Percentiles rank a stretch among this genome's conserved stretches.
Evolutionary conservation across 2,113 vertebrate genomes (phyloP).

Genomic region (Epinephelus lanceolatus): DNA sequence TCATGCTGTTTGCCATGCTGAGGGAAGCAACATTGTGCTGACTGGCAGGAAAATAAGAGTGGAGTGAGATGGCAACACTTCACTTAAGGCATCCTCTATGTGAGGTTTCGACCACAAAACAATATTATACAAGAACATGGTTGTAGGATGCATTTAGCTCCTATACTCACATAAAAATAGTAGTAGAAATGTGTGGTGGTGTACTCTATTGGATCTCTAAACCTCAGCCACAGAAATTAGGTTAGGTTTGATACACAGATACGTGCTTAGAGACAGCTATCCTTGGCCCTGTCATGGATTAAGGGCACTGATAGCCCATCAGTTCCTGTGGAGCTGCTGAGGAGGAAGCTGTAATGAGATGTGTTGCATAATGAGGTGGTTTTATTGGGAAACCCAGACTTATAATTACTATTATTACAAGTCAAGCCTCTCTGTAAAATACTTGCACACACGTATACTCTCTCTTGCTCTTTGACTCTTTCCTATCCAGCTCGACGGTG

Average conservation of each 20-base stretch:
- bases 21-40: background rate
- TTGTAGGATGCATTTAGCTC: slow-evolving; percentile 28
- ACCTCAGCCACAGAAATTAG: slow-evolving; percentile 46
- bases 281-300: background rate
- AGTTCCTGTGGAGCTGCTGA: slow-evolving; percentile 23
- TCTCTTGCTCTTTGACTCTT: slow-evolving; percentile 24
- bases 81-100: background rate
- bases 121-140: background rate
- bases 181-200: slow-evolving; percentile 14
- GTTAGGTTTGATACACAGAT: slow-evolving; percentile 23
- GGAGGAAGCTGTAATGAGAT: slow-evolving; percentile 54
- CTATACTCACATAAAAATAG: slow-evolving; percentile 11
- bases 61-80: background rate
- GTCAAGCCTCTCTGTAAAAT: slow-evolving; percentile 55
- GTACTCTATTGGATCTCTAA: slow-evolving; percentile 2
- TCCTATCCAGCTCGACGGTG: slow-evolving; percentile 5
- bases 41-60: background rate
- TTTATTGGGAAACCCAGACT: slow-evolving; percentile 65
- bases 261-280: slow-evolving; percentile 7
- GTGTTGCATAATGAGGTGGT: slow-evolving; percentile 46
- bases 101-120: slow-evolving; percentile 12
- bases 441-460: slow-evolving; percentile 5
- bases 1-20: background rate
- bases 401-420: slow-evolving; percentile 70
- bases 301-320: slow-evolving; percentile 21